A percentile compares a stretch with the other conserved stretches of the same genome.
Evolutionary conservation across 2,113 vertebrate species (phyloP).

Genomic region (Zosterops japonicus): DNA sequence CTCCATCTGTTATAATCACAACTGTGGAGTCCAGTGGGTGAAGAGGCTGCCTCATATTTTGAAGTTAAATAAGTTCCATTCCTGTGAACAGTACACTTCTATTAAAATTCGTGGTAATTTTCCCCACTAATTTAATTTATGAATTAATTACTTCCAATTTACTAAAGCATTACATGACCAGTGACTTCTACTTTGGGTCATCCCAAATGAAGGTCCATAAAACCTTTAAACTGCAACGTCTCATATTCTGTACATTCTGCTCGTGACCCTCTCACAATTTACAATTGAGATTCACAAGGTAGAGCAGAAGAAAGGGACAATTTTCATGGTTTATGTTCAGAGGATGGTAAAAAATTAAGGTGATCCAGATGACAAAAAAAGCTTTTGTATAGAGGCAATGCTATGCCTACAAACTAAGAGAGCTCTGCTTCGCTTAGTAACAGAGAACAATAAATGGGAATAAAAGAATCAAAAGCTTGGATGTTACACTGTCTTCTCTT

Average conservation of each 20-base stretch:
- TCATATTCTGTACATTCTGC: background rate
- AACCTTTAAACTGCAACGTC: background rate
- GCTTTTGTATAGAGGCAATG: background rate
- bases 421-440: background rate
- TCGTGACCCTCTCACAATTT: background rate
- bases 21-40: background rate
- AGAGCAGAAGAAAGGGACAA: background rate
- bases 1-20: conserved; percentile 10
- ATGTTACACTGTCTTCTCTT: background rate
- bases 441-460: background rate
- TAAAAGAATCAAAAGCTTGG: background rate
- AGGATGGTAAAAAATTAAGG: background rate
- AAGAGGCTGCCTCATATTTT: background rate
- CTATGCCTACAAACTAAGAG: background rate
- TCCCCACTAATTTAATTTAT: background rate
- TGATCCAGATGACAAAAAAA: background rate
- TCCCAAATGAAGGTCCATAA: background rate
- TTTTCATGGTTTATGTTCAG: background rate
- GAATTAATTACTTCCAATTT: conserved; percentile 42
- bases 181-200: background rate
- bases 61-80: conserved; percentile 26
- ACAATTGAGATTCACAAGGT: background rate
- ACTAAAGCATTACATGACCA: background rate
- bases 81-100: background rate
- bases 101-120: conserved; percentile 30